Evolutionary conservation across 2,888 invertebrate species (phyloP), one percentile per base, ranked within the genome.

Genomic region (Archips crataeganus): DNA sequence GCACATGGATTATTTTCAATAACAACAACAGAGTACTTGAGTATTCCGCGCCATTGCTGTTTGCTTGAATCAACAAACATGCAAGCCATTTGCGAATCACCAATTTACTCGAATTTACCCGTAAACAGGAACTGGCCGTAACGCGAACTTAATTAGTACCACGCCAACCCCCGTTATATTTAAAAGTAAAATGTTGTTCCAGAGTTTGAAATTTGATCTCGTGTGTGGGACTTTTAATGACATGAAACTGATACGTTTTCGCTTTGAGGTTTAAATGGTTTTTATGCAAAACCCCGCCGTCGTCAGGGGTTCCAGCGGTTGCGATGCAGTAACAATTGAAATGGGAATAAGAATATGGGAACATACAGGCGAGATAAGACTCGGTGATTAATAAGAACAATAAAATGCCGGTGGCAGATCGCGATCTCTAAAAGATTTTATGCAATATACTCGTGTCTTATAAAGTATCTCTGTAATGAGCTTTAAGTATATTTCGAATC

Each of bases 21-120:
- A 60, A 64, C 63, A 59, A 64, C 54, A 62, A 62, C 47, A 36
- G 57, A 57, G 39, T n/a, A 69, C 73, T 73, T 60, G 54, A 60
- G 63, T 59, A 73, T 73, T 68, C 73, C 6, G 15, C 63, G 42
- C 68, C 47, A 39, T 36, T 42, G 49, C 64, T 64, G 64, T 73
- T 73, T 73, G 59, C 59, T 13, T 63, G 23, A 70, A 61, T 49
- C 65, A 60, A 72, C 74, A 77, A 75, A 77, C 77, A 68, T 69
- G 54, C 57, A 65, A 63, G 64, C 75, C 75, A 72, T 61, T 70
- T 61, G 70, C 61, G 70, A 70, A 75, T 76, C 72, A 74, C 71
- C 70, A 76, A 77, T 75, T 76, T 68, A 60, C 73, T 47, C 47
- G 36, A 63, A 62, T 57, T 67, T 62, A 9, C 64, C 64, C 15